Evolutionary conservation across 1,140 invertebrate species (phyloP), one percentile per base, ranked within the genome.

Genomic region (Amphibalanus amphitrite): DNA sequence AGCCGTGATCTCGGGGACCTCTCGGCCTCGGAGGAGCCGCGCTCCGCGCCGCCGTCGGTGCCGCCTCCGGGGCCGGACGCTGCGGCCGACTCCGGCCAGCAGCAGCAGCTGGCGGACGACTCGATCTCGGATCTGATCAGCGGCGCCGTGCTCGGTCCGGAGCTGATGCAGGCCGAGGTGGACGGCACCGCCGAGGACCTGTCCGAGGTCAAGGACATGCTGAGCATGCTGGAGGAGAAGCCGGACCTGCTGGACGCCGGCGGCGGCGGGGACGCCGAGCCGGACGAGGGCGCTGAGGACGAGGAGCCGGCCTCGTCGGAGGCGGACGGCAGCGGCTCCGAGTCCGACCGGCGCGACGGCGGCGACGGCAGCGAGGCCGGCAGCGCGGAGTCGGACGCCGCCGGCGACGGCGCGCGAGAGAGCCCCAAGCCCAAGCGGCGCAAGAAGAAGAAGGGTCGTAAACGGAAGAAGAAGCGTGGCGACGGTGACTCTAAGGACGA

Each of bases 361-460:
- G 64, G 6, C 64, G 25, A 23, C 26, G n/a, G 1, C 65, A 28
- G 26, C 8, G 65, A 8, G n/a, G 28, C 3, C 28, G n/a, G 10
- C n/a, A 8, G 26, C 10, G n/a, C 4, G n/a, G 65, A 67, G 26
- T 67, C 65, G 20, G 65, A 26, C 23, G 23, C 20, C 1, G 28
- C 20, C 8, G 65, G 65, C 28, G 65, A 67, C 29, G 40, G 28
- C 28, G 68, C 13, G 70, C 28, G 23, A 28, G n/a, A 33, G 69
- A 74, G 40, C 29, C 30, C 29, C 30, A 17, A 71, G 70, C 30
- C 26, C 47, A 73, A 71, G 28, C 28, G n/a, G 69, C 69, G 71
- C 74, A 71, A 71, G 71, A 71, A 75, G n/a, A n/a, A n/a, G 72
- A 26, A 28, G 26, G 28, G 65, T 17, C 47, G 47, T 20, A 67